Evolutionary conservation across 2,888 invertebrate species (phyloP).

Genomic region (Selenia dentaria): DNA sequence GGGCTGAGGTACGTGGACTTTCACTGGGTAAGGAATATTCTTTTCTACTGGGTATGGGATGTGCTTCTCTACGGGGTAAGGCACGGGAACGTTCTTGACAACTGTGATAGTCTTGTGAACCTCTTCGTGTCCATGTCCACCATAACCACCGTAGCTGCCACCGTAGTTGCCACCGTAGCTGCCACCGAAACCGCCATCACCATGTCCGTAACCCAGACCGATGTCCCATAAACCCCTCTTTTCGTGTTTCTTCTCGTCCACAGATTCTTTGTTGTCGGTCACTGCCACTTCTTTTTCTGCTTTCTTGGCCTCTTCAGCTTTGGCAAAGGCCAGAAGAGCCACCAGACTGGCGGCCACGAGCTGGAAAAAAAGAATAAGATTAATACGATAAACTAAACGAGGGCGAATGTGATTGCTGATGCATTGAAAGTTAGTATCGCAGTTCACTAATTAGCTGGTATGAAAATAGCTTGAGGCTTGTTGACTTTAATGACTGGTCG

Average conservation of each 20-base stretch:
- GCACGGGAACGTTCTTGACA: constrained; percentile 89
- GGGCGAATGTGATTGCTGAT: constrained; percentile 42
- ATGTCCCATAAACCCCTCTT: constrained; percentile 88
- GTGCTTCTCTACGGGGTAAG: constrained; percentile 89
- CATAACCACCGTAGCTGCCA: constrained; percentile 49
- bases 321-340: constrained; percentile 84
- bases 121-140: constrained; percentile 74
- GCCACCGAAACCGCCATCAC: constrained; percentile 49
- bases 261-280: constrained; percentile 81
- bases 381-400: constrained; percentile 28
- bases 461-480: constrained; percentile 43
- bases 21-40: constrained; percentile 85
- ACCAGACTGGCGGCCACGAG: constrained; percentile 86
- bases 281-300: constrained; percentile 84
- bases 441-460: constrained; percentile 56
- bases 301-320: constrained; percentile 84
- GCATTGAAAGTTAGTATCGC: constrained; percentile 49
- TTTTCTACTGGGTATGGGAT: constrained; percentile 88
- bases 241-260: constrained; percentile 88
- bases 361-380: constrained; percentile 52
- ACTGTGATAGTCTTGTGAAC: constrained; percentile 88
- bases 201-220: constrained; percentile 78
- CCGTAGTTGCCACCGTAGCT: constrained; percentile 54
- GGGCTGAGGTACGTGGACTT: constrained; percentile 88
- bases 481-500: constrained; percentile 51